These are phyloP conservation scores for Galeopsomyia nigrocyanea DNA, from an alignment of 2,888 invertebrate genomes.

Conservation along the genomic window DNA sequence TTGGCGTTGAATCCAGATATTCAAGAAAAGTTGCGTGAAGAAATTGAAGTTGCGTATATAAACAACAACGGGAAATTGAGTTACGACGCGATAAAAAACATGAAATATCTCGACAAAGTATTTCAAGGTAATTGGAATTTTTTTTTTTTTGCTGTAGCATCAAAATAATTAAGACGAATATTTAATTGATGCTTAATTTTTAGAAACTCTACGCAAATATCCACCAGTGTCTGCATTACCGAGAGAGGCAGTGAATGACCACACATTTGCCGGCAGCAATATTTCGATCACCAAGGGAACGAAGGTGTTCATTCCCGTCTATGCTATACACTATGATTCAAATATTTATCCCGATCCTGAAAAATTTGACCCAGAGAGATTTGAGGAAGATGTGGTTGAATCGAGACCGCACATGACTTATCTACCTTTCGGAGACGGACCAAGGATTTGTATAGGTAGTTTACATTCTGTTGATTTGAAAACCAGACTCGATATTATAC, in stretches of 20 bases:
- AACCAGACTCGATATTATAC: too few relatives aligned
- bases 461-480: too few relatives aligned
- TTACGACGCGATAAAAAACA: conserved; percentile 64
- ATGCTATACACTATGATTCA: conserved; percentile 48
- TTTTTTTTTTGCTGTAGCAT: not conserved
- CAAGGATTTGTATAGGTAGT: conserved; percentile 53
- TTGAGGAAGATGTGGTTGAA: conserved; percentile 46
- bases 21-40: conserved; percentile 65
- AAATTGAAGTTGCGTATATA: conserved; percentile 61
- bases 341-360: conserved; percentile 50
- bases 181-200: not conserved
- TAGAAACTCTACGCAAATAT: conserved; percentile 64
- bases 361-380: conserved; percentile 54
- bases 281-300: conserved; percentile 27
- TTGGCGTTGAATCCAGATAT: conserved; percentile 66
- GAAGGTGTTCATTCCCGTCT: conserved; percentile 41
- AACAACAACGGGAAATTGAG: conserved; percentile 58
- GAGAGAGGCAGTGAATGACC: conserved; percentile 53
- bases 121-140: conserved; percentile 54
- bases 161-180: too few relatives aligned
- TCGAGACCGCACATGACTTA: conserved; percentile 49
- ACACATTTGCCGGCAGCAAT: conserved; percentile 5
- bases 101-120: conserved; percentile 66
- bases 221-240: conserved; percentile 54
- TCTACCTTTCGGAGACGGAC: conserved; percentile 54